These are phyloP conservation scores for Balaenoptera acutorostrata DNA, from an alignment of 2,113 vertebrate species.

Conservation along the genomic window DNA sequence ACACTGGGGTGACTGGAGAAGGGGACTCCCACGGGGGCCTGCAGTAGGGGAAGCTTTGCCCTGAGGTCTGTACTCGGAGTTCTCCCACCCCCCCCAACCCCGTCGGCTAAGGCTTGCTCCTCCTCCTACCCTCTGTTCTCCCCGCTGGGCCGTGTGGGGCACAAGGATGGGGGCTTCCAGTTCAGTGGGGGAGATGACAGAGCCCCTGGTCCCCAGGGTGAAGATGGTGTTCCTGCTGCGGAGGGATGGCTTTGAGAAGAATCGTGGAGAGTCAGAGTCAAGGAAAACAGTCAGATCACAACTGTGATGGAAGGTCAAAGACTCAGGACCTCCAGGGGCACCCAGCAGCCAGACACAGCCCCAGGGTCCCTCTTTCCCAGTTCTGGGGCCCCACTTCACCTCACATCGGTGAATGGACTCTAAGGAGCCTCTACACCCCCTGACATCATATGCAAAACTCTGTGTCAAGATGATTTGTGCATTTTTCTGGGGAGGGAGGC, in stretches of 20 bases:
- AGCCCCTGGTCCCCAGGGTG: slow-evolving; percentile 90
- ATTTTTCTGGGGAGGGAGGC: not conserved
- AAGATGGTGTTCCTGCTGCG: slow-evolving; percentile 95
- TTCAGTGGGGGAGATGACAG: slow-evolving; percentile 86
- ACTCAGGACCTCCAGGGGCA: not conserved
- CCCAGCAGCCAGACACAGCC: not conserved
- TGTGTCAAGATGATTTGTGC: not conserved
- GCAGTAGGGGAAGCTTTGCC: not conserved
- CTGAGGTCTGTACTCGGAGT: not conserved
- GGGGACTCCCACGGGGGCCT: not conserved
- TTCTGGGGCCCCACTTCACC: too few species aligned
- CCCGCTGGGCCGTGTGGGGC: slow-evolving; percentile 91
- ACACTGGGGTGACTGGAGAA: not conserved
- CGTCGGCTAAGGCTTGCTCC: not conserved
- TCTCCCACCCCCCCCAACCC: too few species aligned
- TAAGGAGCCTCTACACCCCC: not conserved
- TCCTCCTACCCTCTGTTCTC: slow-evolving; percentile 76
- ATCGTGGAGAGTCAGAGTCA: slow-evolving; percentile 84
- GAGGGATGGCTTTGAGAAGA: slow-evolving; percentile 93
- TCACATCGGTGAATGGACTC: not conserved
- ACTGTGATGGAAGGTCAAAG: not conserved
- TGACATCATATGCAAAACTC: not conserved
- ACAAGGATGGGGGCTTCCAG: slow-evolving; percentile 94
- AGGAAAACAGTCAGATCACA: slow-evolving; percentile 34
- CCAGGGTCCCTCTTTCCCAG: not conserved